A percentile compares a stretch with the other conserved stretches of the same genome.
These are phyloP conservation scores for Timandra comae DNA, from an alignment of 2,888 invertebrate genomes.

Conservation along the genomic window DNA sequence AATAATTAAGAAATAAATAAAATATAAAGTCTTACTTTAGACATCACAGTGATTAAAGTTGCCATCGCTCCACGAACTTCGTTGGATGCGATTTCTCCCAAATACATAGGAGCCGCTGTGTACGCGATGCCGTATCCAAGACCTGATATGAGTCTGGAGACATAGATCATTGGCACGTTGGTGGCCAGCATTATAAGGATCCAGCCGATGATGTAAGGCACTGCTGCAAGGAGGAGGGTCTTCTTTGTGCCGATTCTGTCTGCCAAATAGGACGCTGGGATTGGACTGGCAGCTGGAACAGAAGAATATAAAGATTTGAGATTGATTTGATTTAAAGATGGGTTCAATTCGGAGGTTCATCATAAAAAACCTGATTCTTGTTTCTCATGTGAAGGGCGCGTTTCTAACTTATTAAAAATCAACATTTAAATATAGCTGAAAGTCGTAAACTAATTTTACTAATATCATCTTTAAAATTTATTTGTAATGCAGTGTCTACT, in stretches of 20 bases:
- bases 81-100: constrained; percentile 79
- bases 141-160: constrained; percentile 78
- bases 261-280: constrained; percentile 79
- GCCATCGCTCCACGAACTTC: constrained; percentile 78
- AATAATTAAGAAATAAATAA: too few species aligned
- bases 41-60: constrained; percentile 76
- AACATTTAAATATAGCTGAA: too few species aligned
- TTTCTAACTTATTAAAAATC: too few species aligned
- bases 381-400: too few species aligned
- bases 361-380: too few species aligned
- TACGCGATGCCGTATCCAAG: constrained; percentile 79
- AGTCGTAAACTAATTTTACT: too few species aligned
- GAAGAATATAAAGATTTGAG: too few species aligned
- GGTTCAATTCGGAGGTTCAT: too few species aligned
- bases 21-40: constrained; percentile 72
- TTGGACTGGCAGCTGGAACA: constrained; percentile 76
- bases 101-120: constrained; percentile 78
- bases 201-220: constrained; percentile 80
- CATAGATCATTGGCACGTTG: constrained; percentile 75
- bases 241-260: constrained; percentile 81
- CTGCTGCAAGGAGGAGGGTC: constrained; percentile 75
- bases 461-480: too few species aligned
- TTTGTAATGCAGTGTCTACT: too few species aligned
- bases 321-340: too few species aligned
- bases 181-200: constrained; percentile 78